Base-by-base conservation (phyloP, 2,888 invertebrate species). In the Coelinius sp. region DNA sequence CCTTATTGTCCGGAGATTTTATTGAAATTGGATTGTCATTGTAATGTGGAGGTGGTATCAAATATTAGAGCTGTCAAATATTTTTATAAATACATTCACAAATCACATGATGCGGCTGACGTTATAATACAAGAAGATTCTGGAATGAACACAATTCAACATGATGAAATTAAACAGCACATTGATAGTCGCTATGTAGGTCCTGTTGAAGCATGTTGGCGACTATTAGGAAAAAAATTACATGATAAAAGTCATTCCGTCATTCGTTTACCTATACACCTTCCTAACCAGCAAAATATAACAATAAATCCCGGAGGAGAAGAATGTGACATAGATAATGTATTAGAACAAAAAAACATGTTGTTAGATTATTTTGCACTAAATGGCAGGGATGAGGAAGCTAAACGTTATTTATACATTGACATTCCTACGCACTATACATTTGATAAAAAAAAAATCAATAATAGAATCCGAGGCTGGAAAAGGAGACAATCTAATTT, bases 181-280 rank as follows among this genome's bases (percentile, higher is more conserved):
- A 31, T 31, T 31, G 31, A 7, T 5, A 31, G 31, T 7, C 31
- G 31, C 1, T 77, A 75, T 62, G 70, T 76, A 0, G 68, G 70
- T 8, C 73, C 75, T 8, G 69, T 70, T 4, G 73, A 76, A 73
- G 76, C 74, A 3, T 44, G 14, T 20, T 76, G 70, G 73, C 53
- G 73, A 7, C 74, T 75, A 14, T 46, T 56, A 6, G 27, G 44
- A 1, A 65, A 71, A 22, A 35, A 24, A 20, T 44, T 74, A 31
- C 67, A 77, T 14, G 64, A 71, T 5, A 73, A 72, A 49, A 73
- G 73, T 64, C 76, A 56, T 41, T 20, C 41, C 4, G 53, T 68
- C 8, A 31, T 8, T 10, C 68, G 68, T 17, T 41, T 68, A 1
- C 41, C 56, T 12, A 41, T 68, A 56, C 68, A 68, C 20, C 14